Evolutionary conservation across 2,113 vertebrate genomes (phyloP).

Genomic region (Hippocampus barbouri): DNA sequence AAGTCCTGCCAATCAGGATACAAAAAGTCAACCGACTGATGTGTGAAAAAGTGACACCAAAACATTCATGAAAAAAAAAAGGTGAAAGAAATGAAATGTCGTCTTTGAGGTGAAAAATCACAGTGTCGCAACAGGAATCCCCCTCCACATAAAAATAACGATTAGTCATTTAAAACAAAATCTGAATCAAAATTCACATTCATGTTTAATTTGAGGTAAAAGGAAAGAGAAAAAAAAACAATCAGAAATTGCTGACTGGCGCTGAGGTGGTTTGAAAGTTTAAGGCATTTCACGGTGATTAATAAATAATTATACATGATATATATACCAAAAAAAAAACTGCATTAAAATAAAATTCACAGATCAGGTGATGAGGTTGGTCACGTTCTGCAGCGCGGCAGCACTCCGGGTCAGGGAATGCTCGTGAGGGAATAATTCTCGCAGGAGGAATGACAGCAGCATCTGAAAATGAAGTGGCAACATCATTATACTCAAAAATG

Average conservation of each 20-base stretch:
- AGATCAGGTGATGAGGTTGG: slow-evolving; percentile 28
- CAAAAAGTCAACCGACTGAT: background rate
- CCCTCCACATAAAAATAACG: background rate
- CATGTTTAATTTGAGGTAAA: slow-evolving; percentile 39
- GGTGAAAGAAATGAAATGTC: background rate
- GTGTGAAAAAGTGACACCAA: slow-evolving; percentile 36
- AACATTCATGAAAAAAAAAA: background rate
- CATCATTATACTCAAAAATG: too few relatives aligned
- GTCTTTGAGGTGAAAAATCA: background rate
- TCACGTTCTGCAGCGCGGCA: slow-evolving; percentile 45
- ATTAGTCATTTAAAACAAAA: background rate
- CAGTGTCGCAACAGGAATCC: background rate
- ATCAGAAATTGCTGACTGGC: background rate
- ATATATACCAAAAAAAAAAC: slow-evolving; percentile 39
- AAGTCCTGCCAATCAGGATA: slow-evolving; percentile 2
- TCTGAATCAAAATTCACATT: slow-evolving; percentile 19
- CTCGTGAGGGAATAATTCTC: slow-evolving; percentile 61
- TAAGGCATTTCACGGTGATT: background rate
- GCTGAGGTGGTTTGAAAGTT: background rate
- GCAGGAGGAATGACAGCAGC: slow-evolving; percentile 66
- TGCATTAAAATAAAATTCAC: slow-evolving; percentile 32
- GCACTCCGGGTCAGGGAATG: slow-evolving; percentile 36
- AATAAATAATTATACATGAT: slow-evolving; percentile 19
- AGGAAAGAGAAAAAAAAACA: background rate
- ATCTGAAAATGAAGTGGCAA: slow-evolving; percentile 50